phyloP scores from a whole-genome alignment of 1,140 invertebrate species.

The Lepeophtheirus salmonis region DNA sequence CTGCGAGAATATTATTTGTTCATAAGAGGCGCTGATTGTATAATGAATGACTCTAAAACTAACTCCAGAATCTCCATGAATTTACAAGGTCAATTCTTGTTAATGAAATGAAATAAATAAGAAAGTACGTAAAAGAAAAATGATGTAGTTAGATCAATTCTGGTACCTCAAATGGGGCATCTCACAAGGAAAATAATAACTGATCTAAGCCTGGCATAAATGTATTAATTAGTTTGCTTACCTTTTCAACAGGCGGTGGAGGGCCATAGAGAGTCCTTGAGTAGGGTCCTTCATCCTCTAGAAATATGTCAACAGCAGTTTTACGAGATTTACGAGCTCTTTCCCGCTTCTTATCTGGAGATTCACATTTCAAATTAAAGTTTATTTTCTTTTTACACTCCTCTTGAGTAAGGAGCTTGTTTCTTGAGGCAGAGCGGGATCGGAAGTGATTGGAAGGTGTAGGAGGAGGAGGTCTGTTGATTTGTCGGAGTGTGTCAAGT shows the following conservation, averaged over 20 bases:
- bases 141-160: too few relatives aligned
- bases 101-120: too few relatives aligned
- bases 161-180: too few relatives aligned
- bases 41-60: too few relatives aligned
- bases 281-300: constrained; percentile 17
- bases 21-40: too few relatives aligned
- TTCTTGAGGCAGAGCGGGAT: not conserved
- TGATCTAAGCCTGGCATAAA: too few relatives aligned
- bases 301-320: constrained; percentile 15
- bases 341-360: not conserved
- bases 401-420: not conserved
- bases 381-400: not conserved
- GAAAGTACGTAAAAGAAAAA: too few relatives aligned
- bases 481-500: constrained; percentile 9
- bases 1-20: too few relatives aligned
- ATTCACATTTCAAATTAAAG: not conserved
- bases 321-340: constrained; percentile 3
- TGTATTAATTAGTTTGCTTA: too few relatives aligned
- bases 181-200: too few relatives aligned
- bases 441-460: not conserved
- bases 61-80: too few relatives aligned
- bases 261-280: constrained; percentile 15
- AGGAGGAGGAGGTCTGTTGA: not conserved
- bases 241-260: not conserved
- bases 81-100: too few relatives aligned